Percentiles rank a stretch among this genome's conserved stretches.
Evolutionary conservation across 2,797 vertebrate genomes (phyloP).

Genomic region (Saguinus oedipus): DNA sequence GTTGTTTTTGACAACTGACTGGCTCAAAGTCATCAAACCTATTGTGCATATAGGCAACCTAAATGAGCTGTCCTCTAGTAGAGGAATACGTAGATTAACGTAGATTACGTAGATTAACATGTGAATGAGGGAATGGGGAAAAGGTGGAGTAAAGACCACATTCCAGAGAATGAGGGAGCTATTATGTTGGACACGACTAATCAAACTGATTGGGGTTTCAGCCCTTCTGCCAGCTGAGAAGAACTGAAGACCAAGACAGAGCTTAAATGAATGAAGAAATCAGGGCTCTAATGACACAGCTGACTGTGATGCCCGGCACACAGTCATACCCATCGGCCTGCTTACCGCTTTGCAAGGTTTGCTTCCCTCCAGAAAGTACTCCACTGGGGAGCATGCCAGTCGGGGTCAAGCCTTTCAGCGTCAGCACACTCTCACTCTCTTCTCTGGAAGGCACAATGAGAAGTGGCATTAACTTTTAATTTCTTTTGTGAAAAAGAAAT

Average conservation of each 20-base stretch:
- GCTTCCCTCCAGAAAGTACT: conserved; percentile 97
- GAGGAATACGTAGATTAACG: too few species aligned
- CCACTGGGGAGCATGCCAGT: conserved; percentile 99
- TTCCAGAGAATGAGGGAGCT: not conserved
- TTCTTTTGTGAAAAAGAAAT: not conserved
- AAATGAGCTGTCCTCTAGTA: fast-evolving
- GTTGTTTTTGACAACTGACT: not conserved
- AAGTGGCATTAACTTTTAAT: not conserved
- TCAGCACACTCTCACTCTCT: conserved; percentile 99
- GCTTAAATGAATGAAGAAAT: not conserved
- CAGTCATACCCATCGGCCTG: not conserved
- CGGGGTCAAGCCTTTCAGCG: conserved; percentile 97
- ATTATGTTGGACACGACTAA: not conserved
- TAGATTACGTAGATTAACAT: fast-evolving
- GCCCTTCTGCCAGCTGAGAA: not conserved
- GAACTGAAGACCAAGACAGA: not conserved
- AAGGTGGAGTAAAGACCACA: not conserved
- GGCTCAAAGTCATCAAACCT: not conserved
- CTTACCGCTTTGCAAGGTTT: conserved; percentile 99
- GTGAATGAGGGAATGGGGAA: not conserved
- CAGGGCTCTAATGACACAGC: not conserved
- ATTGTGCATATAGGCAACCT: not conserved
- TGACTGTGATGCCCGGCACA: not conserved
- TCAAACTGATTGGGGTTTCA: not conserved
- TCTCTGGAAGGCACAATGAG: conserved; percentile 86